Percentiles rank a stretch among this genome's conserved stretches.
Evolutionary conservation across 2,888 invertebrate genomes (phyloP).

Genomic region (Schizaphis graminum): DNA sequence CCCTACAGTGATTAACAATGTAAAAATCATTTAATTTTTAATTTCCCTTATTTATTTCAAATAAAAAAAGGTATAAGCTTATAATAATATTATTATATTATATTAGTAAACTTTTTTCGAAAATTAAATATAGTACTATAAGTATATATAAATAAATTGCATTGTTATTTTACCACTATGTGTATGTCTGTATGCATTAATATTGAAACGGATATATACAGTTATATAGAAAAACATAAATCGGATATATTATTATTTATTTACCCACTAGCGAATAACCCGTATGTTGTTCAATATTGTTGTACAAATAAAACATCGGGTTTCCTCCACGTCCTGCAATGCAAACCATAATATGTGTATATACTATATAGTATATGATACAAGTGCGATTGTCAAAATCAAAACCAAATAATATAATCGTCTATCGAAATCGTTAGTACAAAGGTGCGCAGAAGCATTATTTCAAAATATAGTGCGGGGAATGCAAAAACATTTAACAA

Average conservation of each 20-base stretch:
- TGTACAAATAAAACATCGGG: neutral
- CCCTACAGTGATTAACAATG: neutral
- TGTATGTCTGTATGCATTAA: neutral
- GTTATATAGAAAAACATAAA: constrained; percentile 2
- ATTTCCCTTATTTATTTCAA: neutral
- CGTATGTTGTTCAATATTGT: neutral
- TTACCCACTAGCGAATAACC: neutral
- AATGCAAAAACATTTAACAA: neutral
- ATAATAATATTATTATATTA: neutral
- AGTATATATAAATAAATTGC: neutral
- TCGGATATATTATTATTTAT: constrained; percentile 4
- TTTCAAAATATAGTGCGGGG: neutral
- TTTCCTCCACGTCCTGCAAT: neutral
- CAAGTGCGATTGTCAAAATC: neutral
- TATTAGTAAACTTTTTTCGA: neutral
- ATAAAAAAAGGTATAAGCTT: neutral
- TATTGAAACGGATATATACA: neutral
- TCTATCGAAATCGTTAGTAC: neutral
- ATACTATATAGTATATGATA: neutral
- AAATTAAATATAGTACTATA: neutral
- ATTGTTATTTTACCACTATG: neutral
- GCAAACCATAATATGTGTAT: neutral
- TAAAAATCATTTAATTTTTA: neutral
- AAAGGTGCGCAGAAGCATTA: neutral
- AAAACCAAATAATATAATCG: neutral